Evolutionary conservation across 1,140 invertebrate species (phyloP).

Genomic region (Lepidostoma basale): DNA sequence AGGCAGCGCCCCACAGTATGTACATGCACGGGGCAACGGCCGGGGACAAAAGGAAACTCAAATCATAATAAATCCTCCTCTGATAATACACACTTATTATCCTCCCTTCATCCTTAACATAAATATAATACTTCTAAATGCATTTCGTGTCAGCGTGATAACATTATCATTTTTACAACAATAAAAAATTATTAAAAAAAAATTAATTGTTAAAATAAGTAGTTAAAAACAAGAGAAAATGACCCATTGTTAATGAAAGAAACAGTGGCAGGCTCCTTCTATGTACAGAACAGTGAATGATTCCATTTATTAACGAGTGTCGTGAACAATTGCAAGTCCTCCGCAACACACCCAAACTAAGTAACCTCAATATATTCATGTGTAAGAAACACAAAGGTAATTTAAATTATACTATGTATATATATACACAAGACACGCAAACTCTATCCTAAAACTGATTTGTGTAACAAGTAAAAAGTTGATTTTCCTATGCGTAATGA

Average conservation of each 20-base stretch:
- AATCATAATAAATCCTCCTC: background rate
- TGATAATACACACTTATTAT: slow-evolving; percentile 5
- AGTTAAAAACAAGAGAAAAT: slow-evolving; percentile 62
- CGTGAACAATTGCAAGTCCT: background rate
- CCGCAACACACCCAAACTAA: background rate
- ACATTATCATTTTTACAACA: slow-evolving; percentile 24
- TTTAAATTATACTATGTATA: slow-evolving; percentile 29
- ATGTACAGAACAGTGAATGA: slow-evolving; percentile 35
- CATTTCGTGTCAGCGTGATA: slow-evolving; percentile 18
- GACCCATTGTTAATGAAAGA: slow-evolving; percentile 52
- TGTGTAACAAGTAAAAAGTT: slow-evolving; percentile 35
- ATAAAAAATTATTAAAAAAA: slow-evolving; percentile 37
- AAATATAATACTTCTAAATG: slow-evolving; percentile 30
- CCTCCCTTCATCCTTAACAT: slow-evolving; percentile 13
- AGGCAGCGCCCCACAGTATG: background rate
- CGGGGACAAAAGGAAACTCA: background rate
- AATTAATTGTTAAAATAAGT: slow-evolving; percentile 62
- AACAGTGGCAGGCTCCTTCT: slow-evolving; percentile 25
- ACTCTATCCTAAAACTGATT: slow-evolving; percentile 37
- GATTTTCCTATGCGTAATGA: slow-evolving; percentile 37
- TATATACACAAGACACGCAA: slow-evolving; percentile 43
- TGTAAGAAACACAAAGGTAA: slow-evolving; percentile 39
- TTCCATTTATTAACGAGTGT: slow-evolving; percentile 39
- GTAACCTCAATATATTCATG: slow-evolving; percentile 29
- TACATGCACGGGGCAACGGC: background rate